Base-by-base conservation (phyloP, 2,888 invertebrate genomes). In the Morpho deidamia region DNA sequence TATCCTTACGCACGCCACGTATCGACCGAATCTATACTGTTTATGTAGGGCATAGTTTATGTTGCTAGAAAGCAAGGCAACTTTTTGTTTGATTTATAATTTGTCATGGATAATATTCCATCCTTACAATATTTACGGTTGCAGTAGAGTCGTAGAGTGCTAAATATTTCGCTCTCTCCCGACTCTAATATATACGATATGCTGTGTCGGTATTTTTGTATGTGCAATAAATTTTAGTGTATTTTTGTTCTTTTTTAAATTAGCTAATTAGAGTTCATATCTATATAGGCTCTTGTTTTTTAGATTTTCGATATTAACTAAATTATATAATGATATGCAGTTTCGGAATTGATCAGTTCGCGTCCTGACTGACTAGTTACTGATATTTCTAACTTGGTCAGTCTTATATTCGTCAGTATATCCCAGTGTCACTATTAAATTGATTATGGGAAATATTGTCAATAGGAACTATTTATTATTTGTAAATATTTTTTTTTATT, bases 181-280 rank as follows among this genome's bases (percentile, higher is more conserved):
- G 67, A 67, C 68, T 67, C 64, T 14, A n/a, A 56, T 53, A 55
- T 55, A 64, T 58, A 42, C 35, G 60, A 64, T 63, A 65, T 63
- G 70, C 67, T 70, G 67, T 69, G 81, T 81, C 72, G 76, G 76
- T 83, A 82, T 83, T 86, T 86, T 85, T 82, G 68, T 86, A 86
- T 82, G 85, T 86, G 87, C 87, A 87, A 86, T 87, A 87, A 81
- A 74, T 77, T 78, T 82, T 81, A 80, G 70, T 71, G 65, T 72
- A 77, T 51, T 72, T 74, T 76, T 75, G 74, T 76, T 75, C 76
- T 73, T 80, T 84, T 85, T 85, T 86, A 86, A 86, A 86, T 84
- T 87, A 86, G 85, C 84, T 83, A 80, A 80, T 78, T 86, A 85
- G 85, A 81, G 76, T 78, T 74, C 74, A 78, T 66, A 74, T 77